Percentiles rank a stretch among this genome's conserved stretches.
Conservation (phyloP, 2,888 invertebrate genomes). For the Notodonta dromedarius region DNA sequence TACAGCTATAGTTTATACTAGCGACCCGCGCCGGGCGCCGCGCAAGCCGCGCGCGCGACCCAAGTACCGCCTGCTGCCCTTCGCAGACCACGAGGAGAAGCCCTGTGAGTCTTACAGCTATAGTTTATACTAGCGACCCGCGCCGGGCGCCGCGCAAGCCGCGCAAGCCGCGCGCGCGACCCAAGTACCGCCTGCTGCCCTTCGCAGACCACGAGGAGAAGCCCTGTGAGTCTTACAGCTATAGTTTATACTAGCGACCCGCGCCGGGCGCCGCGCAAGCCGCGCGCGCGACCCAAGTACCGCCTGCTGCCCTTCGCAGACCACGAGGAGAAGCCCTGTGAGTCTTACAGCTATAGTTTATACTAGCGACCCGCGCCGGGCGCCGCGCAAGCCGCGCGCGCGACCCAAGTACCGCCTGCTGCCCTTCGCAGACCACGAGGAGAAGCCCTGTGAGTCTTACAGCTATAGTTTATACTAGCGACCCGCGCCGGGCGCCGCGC, state of each 20-base stretch:
- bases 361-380: constrained; percentile 69
- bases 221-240: constrained; percentile 80
- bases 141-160: constrained; percentile 75
- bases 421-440: constrained; percentile 88
- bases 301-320: constrained; percentile 89
- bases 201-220: constrained; percentile 89
- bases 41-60: constrained; percentile 81
- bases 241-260: no score
- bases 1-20: constrained; percentile 25
- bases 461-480: constrained; percentile 27
- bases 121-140: no score
- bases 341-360: constrained; percentile 53
- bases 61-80: constrained; percentile 89
- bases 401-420: constrained; percentile 88
- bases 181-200: constrained; percentile 88
- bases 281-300: constrained; percentile 84
- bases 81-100: constrained; percentile 88
- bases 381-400: constrained; percentile 73
- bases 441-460: constrained; percentile 85
- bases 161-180: constrained; percentile 79
- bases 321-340: constrained; percentile 88
- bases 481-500: constrained; percentile 68
- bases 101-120: constrained; percentile 80
- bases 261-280: constrained; percentile 69
- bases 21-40: constrained; percentile 64